Conservation (phyloP, 2,113 vertebrate genomes). For the Dolichallabes microphthalmus region DNA sequence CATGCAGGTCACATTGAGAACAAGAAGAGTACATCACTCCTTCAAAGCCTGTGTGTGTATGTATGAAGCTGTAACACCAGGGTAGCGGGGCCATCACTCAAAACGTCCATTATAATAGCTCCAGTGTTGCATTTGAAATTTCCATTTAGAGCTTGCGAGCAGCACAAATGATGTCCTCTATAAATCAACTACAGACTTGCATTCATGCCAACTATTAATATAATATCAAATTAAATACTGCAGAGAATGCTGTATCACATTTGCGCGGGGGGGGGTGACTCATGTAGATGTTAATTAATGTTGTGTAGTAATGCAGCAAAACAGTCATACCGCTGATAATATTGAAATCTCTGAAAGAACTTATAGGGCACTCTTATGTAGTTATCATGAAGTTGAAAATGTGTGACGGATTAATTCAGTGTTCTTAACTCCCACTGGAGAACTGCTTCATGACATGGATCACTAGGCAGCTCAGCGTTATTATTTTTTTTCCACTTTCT, state of each 20-base stretch:
- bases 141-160: slow-evolving; percentile 11
- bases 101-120: slow-evolving; percentile 25
- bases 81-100: slow-evolving; percentile 23
- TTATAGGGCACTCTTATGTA: not conserved
- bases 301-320: not conserved
- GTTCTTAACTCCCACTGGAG: slow-evolving; percentile 18
- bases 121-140: slow-evolving; percentile 10
- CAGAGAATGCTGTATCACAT: not conserved
- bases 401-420: slow-evolving; percentile 16
- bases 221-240: not conserved
- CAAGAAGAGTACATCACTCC: slow-evolving; percentile 31
- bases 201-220: not conserved
- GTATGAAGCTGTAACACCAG: not conserved
- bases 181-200: not conserved
- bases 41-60: not conserved
- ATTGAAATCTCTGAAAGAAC: not conserved
- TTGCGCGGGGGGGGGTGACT: not conserved
- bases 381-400: not conserved
- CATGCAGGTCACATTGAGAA: slow-evolving; percentile 33
- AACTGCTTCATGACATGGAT: slow-evolving; percentile 10
- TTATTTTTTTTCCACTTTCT: not conserved
- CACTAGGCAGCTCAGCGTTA: not conserved
- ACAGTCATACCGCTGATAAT: not conserved
- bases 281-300: not conserved
- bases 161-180: not conserved